Evolutionary conservation across 1,140 invertebrate genomes (phyloP), one percentile per base, ranked within the genome.

Genomic region (Drosophila pallidifrons): DNA sequence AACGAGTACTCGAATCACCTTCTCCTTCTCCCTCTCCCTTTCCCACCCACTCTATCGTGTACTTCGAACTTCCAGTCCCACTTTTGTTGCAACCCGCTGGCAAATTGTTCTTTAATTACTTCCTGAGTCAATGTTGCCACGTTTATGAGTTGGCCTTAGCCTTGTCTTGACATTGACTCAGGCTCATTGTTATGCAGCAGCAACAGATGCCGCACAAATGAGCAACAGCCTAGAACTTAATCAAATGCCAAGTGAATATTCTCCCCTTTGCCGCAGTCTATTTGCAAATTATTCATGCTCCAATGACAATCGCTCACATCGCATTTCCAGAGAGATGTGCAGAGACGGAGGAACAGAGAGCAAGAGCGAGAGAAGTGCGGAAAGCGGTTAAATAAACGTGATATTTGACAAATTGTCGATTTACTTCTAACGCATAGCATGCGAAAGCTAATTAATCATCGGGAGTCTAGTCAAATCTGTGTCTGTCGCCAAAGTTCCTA

Each of bases 81-180:
- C 43, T 16, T 58, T 68, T 60, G 57, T 59, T 45, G 69, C 74
- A 49, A 64, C 61, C 63, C 79, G 16, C 68, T 65, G 55, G 83
- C 87, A 87, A 87, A 87, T 87, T 88, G 83, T 59, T 88, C 80
- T 87, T 89, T 87, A 87, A 87, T 87, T 87, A 87, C 83, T 87
- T 87, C 73, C 80, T 77, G 63, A 69, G 70, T 73, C 68, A 86
- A 86, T 79, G 82, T 65, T 81, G 78, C 74, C 32, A 38, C 75
- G 82, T 77, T 85, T 86, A 81, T 86, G 83, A 87, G 77, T 83
- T 43, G 41, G 35, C 60, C 73, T 72, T 52, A 25, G 76, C 32
- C 32, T 25, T 25, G 20, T 25, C 35, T 10, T 38, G 35, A 10
- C 35, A 38, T 70, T 78, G 32, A 32, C 32, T 32, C 7, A 25